These are phyloP conservation scores for Caenorhabditis sp. DNA, from an alignment of 2,888 invertebrate species.

Conservation along the genomic window DNA sequence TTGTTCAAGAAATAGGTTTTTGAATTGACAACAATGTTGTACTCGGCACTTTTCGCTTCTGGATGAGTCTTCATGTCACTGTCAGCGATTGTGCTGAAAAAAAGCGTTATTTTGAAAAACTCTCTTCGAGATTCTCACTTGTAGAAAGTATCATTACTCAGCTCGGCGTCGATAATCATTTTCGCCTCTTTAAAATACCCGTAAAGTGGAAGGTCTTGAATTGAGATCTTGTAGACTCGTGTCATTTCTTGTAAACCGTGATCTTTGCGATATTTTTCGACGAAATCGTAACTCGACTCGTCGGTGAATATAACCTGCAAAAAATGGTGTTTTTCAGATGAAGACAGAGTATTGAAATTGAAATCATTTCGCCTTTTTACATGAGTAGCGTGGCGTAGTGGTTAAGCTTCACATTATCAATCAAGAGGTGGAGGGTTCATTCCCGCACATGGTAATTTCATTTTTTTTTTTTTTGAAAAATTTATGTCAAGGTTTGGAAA, in stretches of 20 bases:
- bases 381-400: too few relatives aligned
- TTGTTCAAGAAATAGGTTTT: slow-evolving; percentile 70
- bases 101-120: background rate
- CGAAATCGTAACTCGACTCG: slow-evolving; percentile 55
- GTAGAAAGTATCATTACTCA: slow-evolving; percentile 47
- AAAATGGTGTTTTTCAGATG: too few relatives aligned
- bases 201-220: slow-evolving; percentile 53
- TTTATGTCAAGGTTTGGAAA: too few relatives aligned
- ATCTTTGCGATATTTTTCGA: slow-evolving; percentile 44
- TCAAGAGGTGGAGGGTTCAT: too few relatives aligned
- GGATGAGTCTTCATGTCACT: slow-evolving; percentile 68
- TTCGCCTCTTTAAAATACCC: slow-evolving; percentile 60
- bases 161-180: slow-evolving; percentile 62
- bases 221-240: slow-evolving; percentile 42
- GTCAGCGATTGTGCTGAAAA: slow-evolving; percentile 43
- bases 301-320: slow-evolving; percentile 61
- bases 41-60: slow-evolving; percentile 71
- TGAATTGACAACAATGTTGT: slow-evolving; percentile 71
- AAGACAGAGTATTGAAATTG: too few relatives aligned
- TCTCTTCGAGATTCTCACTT: background rate
- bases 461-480: too few relatives aligned
- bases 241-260: slow-evolving; percentile 45
- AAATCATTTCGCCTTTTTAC: too few relatives aligned
- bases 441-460: too few relatives aligned
- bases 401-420: too few relatives aligned